phyloP scores from a whole-genome alignment of 1,140 invertebrate species.

The Drosophila pachea region DNA sequence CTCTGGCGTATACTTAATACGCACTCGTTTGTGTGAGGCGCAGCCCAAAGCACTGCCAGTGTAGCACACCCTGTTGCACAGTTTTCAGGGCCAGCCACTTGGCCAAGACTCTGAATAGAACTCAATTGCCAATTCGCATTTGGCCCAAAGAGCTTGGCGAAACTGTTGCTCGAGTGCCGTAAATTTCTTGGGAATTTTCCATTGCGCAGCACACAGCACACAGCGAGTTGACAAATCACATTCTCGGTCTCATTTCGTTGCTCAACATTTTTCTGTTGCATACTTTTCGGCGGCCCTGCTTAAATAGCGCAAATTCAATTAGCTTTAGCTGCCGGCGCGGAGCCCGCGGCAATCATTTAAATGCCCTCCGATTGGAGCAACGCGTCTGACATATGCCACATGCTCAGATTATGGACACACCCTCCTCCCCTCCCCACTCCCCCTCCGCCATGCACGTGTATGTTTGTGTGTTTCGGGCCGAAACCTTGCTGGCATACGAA shows the following conservation, averaged over 20 bases:
- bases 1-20: too few species aligned
- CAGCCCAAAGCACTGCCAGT: too few species aligned
- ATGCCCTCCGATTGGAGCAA: conserved; percentile 34
- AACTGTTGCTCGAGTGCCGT: too few species aligned
- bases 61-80: too few species aligned
- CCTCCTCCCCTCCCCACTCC: too few species aligned
- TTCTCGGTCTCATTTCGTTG: neutral
- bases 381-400: conserved; percentile 34
- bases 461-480: neutral
- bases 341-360: conserved; percentile 38
- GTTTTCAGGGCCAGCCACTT: too few species aligned
- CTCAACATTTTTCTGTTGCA: neutral
- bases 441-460: neutral
- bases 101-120: too few species aligned
- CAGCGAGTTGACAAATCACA: neutral
- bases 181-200: neutral
- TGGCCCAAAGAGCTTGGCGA: too few species aligned
- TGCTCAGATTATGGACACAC: neutral
- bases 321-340: conserved; percentile 14
- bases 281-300: conserved; percentile 1
- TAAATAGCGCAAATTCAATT: conserved; percentile 31
- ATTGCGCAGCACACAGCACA: neutral
- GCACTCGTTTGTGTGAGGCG: too few species aligned
- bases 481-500: conserved; percentile 37
- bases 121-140: too few species aligned